phyloP scores from a whole-genome alignment of 2,797 vertebrate species.

The Alca torda region DNA sequence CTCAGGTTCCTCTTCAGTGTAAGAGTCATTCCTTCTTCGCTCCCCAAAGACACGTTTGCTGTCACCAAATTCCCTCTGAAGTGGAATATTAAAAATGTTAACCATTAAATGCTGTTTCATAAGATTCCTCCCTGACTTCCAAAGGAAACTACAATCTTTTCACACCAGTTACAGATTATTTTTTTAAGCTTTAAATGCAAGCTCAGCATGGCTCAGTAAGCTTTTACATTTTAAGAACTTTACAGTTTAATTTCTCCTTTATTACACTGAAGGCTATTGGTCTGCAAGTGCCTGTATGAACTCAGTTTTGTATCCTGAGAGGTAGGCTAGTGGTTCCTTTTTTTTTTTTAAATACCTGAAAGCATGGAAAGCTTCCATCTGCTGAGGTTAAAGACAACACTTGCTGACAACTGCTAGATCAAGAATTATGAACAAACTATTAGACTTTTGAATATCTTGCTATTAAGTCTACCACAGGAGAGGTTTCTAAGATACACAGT shows the following conservation, averaged over 20 bases:
- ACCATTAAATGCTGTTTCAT: background rate
- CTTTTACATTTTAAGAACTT: background rate
- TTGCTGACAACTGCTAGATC: background rate
- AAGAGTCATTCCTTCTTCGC: constrained; percentile 94
- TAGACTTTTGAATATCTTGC: background rate
- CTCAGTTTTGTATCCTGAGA: background rate
- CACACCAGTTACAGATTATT: background rate
- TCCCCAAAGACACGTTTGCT: constrained; percentile 93
- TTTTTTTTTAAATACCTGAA: background rate
- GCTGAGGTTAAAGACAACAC: background rate
- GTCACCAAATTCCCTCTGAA: constrained; percentile 93
- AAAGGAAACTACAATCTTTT: background rate
- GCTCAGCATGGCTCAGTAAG: background rate
- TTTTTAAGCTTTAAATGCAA: background rate
- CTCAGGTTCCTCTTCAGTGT: constrained; percentile 96
- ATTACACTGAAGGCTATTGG: background rate
- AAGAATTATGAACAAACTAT: background rate
- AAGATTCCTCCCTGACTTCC: background rate
- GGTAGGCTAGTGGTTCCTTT: background rate
- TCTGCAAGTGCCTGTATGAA: background rate
- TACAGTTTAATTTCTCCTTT: background rate
- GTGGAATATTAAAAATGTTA: background rate
- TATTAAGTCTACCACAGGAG: background rate
- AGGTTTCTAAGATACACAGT: background rate
- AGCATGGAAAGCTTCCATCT: background rate